A percentile compares a stretch with the other conserved stretches of the same genome.
These are phyloP conservation scores for Myrmecobius fasciatus DNA, from an alignment of 2,113 vertebrate species.

Conservation along the genomic window DNA sequence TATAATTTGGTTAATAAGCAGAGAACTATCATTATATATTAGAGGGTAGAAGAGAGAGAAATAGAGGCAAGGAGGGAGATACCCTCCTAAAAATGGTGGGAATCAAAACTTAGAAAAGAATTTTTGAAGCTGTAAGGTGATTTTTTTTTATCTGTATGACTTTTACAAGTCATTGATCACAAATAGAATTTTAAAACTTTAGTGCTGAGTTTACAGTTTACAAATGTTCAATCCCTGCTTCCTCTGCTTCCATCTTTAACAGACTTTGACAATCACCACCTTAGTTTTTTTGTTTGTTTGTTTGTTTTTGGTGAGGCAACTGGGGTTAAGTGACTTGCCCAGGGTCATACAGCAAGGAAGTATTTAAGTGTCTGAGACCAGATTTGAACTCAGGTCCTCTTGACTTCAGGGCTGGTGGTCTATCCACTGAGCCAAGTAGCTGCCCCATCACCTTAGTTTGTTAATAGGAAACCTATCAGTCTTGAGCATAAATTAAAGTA, in stretches of 20 bases:
- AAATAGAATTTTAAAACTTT: not conserved
- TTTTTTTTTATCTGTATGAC: not conserved
- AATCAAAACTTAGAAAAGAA: not conserved
- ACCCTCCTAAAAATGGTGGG: not conserved
- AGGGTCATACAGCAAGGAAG: too few species aligned
- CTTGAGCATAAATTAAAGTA: not conserved
- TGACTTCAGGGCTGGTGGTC: too few species aligned
- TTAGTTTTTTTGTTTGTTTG: too few species aligned
- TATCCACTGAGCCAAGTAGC: too few species aligned
- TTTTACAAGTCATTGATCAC: not conserved
- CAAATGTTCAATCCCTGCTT: not conserved
- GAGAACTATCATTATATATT: not conserved
- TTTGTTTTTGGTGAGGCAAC: too few species aligned
- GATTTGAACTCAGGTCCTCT: too few species aligned
- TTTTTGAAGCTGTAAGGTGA: not conserved
- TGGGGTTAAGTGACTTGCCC: too few species aligned
- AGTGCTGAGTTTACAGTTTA: not conserved
- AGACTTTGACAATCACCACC: not conserved
- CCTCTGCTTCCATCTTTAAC: not conserved
- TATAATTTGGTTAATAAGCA: not conserved
- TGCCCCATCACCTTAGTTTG: not conserved
- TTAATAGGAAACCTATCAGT: not conserved
- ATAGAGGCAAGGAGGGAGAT: not conserved
- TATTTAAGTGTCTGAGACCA: too few species aligned
- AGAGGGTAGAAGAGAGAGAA: not conserved